phyloP scores from a whole-genome alignment of 2,888 invertebrate species.

The Athrips mouffetella region DNA sequence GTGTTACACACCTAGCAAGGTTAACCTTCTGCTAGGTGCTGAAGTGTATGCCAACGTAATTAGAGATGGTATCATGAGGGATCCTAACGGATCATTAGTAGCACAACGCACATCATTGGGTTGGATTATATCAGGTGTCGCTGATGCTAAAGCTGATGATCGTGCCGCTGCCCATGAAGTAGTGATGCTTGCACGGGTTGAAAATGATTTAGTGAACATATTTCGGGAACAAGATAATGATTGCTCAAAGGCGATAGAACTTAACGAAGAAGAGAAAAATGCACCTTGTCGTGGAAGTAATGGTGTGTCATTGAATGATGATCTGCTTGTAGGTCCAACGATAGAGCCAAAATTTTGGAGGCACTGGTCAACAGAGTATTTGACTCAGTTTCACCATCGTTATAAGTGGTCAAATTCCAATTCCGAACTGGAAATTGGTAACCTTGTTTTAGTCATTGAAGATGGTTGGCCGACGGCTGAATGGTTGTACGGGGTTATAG shows the following conservation, averaged over 20 bases:
- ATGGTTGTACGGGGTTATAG: too few relatives aligned
- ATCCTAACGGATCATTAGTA: constrained; percentile 18
- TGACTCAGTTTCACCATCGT: too few relatives aligned
- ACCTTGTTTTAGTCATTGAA: too few relatives aligned
- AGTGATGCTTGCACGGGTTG: neutral
- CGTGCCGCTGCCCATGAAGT: neutral
- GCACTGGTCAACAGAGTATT: too few relatives aligned
- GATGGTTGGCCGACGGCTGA: too few relatives aligned
- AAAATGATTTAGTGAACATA: constrained; percentile 14
- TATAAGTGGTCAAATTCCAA: too few relatives aligned
- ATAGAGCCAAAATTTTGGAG: constrained; percentile 26
- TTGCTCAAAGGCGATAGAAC: too few relatives aligned
- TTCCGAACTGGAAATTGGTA: too few relatives aligned
- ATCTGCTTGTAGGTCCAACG: constrained; percentile 20
- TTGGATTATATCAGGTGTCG: constrained; percentile 29
- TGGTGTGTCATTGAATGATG: constrained; percentile 22
- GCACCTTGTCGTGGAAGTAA: constrained; percentile 17
- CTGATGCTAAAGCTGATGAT: neutral
- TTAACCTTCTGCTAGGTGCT: constrained; percentile 29
- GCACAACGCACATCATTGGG: constrained; percentile 29
- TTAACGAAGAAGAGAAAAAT: constrained; percentile 13
- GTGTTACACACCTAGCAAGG: constrained; percentile 18
- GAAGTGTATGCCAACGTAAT: constrained; percentile 26
- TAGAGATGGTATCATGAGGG: constrained; percentile 21
- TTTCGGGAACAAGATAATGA: constrained; percentile 23